Evolutionary conservation across 2,113 vertebrate species (phyloP).

Genomic region (Scomber colias): DNA sequence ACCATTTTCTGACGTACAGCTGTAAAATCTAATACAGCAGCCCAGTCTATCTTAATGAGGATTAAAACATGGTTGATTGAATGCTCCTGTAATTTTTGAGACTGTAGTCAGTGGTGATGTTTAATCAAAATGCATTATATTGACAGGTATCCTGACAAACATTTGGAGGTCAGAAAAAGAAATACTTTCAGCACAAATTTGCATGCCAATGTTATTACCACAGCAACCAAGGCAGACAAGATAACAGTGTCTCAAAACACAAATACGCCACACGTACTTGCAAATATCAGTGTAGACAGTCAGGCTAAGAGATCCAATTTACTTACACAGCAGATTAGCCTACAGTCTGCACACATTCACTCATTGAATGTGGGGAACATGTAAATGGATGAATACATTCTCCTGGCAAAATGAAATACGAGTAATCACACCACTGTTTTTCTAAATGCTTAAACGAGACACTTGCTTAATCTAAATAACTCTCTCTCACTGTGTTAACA

Average conservation of each 20-base stretch:
- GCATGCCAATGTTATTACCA: constrained; percentile 59
- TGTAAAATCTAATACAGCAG: not conserved
- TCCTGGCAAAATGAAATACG: constrained; percentile 9
- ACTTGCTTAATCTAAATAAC: not conserved
- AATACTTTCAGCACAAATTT: constrained; percentile 44
- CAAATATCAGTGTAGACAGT: constrained; percentile 42
- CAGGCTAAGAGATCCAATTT: constrained; percentile 35
- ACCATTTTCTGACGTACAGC: no score
- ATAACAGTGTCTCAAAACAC: constrained; percentile 55
- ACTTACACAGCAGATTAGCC: constrained; percentile 39
- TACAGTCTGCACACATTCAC: constrained; percentile 30
- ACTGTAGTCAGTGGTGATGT: not conserved
- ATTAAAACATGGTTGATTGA: not conserved
- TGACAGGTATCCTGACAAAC: constrained; percentile 26
- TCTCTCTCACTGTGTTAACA: not conserved
- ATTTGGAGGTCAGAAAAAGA: constrained; percentile 27
- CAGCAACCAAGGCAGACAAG: constrained; percentile 38
- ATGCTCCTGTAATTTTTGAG: not conserved
- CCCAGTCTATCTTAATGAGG: not conserved
- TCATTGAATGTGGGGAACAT: constrained; percentile 12
- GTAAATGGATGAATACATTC: not conserved
- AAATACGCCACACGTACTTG: constrained; percentile 59
- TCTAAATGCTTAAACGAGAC: not conserved
- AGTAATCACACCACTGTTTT: not conserved
- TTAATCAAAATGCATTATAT: not conserved